Evolutionary conservation across 2,888 invertebrate species (phyloP), one percentile per base, ranked within the genome.

Genomic region (Diloba caeruleocephala): DNA sequence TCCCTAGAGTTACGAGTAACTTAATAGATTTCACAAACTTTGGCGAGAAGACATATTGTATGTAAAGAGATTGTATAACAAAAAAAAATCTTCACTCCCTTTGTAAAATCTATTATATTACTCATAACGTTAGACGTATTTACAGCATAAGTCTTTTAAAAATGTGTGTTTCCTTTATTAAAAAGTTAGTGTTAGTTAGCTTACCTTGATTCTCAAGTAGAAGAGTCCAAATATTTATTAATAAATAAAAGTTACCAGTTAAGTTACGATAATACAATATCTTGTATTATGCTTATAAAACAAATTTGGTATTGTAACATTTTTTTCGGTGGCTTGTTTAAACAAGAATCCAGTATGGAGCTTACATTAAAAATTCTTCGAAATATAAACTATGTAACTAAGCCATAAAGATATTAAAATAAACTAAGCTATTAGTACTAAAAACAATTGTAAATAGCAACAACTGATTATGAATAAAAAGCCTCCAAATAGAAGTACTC

Each of bases 381-480:
- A 64, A 71, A 69, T 72, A 72, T 59, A 59, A 70, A 71, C 71
- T 72, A 73, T 60, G 75, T 78, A 80, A 71, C 77, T 75, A 76
- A 74, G 69, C 58, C 66, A 78, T 76, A 77, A 77, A 70, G 61
- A 57, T 62, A 69, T 75, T 79, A 3, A 75, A 84, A 85, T 84
- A 84, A 85, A 84, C 78, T 84, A 76, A 78, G 79, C 72, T 81
- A 81, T 79, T 82, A 81, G 78, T 82, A 73, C 84, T 80, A 71
- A 83, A 89, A 90, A 90, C 89, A 90, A 89, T 82, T 90, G 88
- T 89, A 90, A 90, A 90, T 89, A 90, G 87, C 87, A 89, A 91
- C 89, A 89, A 90, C 82, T 85, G 84, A 85, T 84, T 76, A 80
- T 76, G 76, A 81, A 79, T 79, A 85, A 79, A 85, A 87, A 90